Conservation (phyloP, 1,140 invertebrate genomes). For the Drosophila equinoxialis region DNA sequence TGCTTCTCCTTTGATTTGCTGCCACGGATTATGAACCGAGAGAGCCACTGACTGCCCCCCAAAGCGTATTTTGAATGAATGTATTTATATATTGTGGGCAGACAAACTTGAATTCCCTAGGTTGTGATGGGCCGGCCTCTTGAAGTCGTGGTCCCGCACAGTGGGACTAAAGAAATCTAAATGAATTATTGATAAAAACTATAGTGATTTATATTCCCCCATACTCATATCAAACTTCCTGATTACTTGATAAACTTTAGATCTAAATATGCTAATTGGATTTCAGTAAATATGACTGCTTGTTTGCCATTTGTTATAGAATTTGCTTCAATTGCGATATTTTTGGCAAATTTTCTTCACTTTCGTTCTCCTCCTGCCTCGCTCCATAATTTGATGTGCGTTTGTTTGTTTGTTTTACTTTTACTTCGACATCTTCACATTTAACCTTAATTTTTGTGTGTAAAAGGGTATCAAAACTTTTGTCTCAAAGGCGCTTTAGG, state of each 20-base stretch:
- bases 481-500: background rate
- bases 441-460: background rate
- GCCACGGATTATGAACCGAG: no score
- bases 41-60: background rate
- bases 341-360: background rate
- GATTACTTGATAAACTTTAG: no score
- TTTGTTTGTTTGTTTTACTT: no score
- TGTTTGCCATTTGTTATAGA: background rate
- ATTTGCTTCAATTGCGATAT: background rate
- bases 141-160: background rate
- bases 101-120: background rate
- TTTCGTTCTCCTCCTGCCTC: background rate
- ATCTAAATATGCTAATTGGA: no score
- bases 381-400: background rate
- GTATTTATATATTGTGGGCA: background rate
- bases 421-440: background rate
- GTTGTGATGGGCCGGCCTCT: background rate
- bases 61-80: background rate
- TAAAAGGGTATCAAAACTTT: slow-evolving; percentile 30
- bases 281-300: no score
- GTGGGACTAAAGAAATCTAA: background rate
- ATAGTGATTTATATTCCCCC: no score
- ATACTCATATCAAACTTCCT: no score
- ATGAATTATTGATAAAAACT: background rate
- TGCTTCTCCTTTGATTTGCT: background rate